Evolutionary conservation across 2,113 vertebrate genomes (phyloP), one percentile per base, ranked within the genome.

Genomic region (Arothron firmamentum): DNA sequence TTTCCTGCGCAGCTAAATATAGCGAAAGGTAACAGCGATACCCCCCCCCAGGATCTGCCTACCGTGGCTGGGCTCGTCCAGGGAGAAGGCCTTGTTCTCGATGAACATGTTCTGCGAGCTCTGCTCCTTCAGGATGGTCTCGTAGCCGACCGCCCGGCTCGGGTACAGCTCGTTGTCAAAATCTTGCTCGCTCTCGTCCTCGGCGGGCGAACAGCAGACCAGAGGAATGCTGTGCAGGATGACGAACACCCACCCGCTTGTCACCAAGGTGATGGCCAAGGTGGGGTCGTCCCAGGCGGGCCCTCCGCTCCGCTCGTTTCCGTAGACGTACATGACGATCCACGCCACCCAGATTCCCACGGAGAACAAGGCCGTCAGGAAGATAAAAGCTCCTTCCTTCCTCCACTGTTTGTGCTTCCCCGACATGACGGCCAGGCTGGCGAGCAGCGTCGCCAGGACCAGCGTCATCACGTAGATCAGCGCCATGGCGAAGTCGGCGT

Each of bases 31-130:
- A 45, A 45, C 9, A 38, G 8, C 5, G 45, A 45, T 11, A 45
- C 43, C 1, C 43, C 13, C 16, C 13, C n/a, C n/a, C n/a, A n/a
- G n/a, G 3, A 6, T 16, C 1, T 21, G 62, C 86, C 16, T 85
- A 98, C 95, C 94, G 52, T 92, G 72, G 65, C 79, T 87, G 0
- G 94, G 92, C 52, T 98, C 96, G 0, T 98, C 95, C 95, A 97
- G 92, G 9, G 94, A 93, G 82, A 99, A 98, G 0, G 94, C 94
- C 77, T 96, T 97, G 77, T 99, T 98, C 63, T 99, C 95, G 88
- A 97, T 86, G 0, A 93, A 97, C 86, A 97, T 92, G 76, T 90
- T 97, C 69, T 91, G 91, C 31, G 91, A 63, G 31, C 87, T 89
- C 78, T 95, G 93, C 45, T 95, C 92, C 78, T 95, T 98, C 67